These are phyloP conservation scores for Drosophila pectinifera DNA, from an alignment of 1,140 invertebrate genomes.

Conservation along the genomic window DNA sequence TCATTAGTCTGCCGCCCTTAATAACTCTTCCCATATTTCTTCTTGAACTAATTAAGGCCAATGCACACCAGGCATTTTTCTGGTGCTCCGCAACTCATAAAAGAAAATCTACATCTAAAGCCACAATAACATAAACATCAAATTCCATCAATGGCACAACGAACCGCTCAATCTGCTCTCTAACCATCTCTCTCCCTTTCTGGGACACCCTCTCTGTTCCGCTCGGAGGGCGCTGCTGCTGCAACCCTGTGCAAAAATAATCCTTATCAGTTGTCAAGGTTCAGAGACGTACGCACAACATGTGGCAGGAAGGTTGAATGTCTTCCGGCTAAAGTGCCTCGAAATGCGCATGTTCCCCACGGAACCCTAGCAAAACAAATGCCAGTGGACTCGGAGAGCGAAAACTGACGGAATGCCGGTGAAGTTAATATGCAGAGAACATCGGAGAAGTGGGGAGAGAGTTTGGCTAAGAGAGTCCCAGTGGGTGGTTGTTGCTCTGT, in stretches of 20 bases:
- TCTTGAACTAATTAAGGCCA: conserved; percentile 59
- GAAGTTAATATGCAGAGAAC: conserved; percentile 4
- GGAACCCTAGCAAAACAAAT: conserved; percentile 63
- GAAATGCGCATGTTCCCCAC: conserved; percentile 43
- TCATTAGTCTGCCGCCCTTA: conserved; percentile 17
- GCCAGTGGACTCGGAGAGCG: conserved; percentile 26
- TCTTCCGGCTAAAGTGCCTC: conserved; percentile 40
- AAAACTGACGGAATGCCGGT: conserved; percentile 73
- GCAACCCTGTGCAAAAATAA: conserved; percentile 74
- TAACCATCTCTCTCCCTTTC: background rate
- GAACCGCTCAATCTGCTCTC: conserved; percentile 31
- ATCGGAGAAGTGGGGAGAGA: conserved; percentile 14
- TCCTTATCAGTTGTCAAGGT: conserved; percentile 83
- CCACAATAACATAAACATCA: conserved; percentile 59
- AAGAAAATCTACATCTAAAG: conserved; percentile 51
- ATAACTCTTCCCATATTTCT: conserved; percentile 11
- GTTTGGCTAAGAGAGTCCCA: conserved; percentile 22
- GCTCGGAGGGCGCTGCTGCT: conserved; percentile 11
- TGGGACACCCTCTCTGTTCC: background rate
- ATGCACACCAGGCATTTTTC: conserved; percentile 65
- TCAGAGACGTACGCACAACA: conserved; percentile 72
- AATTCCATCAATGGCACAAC: conserved; percentile 74
- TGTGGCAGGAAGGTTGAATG: conserved; percentile 78
- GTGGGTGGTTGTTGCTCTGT: conserved; percentile 40
- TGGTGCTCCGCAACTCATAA: conserved; percentile 20